Evolutionary conservation across 2,888 invertebrate genomes (phyloP).

Genomic region (Pollenia griseotomentosa): DNA sequence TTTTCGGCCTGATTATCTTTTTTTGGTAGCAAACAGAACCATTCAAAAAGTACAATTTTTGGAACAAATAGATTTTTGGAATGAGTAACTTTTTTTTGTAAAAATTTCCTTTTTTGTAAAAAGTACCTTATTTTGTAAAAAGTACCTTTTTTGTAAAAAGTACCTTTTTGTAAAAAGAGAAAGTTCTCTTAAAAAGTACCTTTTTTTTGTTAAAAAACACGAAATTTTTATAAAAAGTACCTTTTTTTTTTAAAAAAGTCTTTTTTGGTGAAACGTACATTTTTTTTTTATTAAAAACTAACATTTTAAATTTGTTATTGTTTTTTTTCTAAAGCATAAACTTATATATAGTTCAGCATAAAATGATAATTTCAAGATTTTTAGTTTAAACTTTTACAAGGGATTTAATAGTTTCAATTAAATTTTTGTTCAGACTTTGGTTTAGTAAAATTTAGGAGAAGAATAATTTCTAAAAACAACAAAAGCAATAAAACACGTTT

Average conservation of each 20-base stretch:
- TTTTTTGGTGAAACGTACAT: background rate
- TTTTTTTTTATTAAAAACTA: no score
- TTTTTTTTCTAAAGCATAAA: no score
- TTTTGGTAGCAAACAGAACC: no score
- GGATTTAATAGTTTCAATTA: no score
- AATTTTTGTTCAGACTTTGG: background rate
- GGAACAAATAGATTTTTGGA: no score
- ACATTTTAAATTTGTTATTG: no score
- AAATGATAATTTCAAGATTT: background rate
- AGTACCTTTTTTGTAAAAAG: conserved; percentile 1
- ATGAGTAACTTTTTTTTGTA: no score
- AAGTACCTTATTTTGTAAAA: background rate
- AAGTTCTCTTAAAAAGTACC: background rate
- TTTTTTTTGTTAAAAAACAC: background rate
- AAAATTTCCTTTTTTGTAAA: background rate
- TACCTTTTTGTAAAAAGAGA: background rate
- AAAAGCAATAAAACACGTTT: conserved; percentile 66
- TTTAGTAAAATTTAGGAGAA: background rate
- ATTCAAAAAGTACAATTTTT: no score
- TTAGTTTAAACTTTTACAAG: no score
- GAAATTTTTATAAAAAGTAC: background rate
- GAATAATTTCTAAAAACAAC: background rate
- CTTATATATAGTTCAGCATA: conserved; percentile 7
- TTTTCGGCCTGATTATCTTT: no score
- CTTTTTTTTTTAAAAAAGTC: background rate